Conservation (phyloP, 2,797 vertebrate genomes). For the Rhinella marina region DNA sequence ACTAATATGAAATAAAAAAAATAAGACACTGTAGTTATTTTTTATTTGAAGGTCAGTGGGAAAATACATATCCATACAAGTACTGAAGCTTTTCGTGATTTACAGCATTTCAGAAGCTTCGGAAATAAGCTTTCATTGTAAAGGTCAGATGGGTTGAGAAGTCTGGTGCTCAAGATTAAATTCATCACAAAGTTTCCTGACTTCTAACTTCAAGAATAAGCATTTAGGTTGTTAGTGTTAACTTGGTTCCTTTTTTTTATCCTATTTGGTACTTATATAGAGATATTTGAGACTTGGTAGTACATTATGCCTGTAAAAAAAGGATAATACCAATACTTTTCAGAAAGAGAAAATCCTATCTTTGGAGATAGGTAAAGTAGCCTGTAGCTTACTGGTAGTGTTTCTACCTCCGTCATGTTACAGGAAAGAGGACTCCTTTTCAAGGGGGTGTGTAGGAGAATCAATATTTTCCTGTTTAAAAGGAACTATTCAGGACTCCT, state of each 20-base stretch:
- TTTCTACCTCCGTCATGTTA: not conserved
- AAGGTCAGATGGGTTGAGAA: conserved; percentile 54
- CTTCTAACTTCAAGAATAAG: conserved; percentile 35
- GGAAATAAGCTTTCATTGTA: conserved; percentile 55
- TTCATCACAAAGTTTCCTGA: conserved; percentile 43
- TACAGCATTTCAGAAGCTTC: conserved; percentile 47
- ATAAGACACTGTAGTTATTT: conserved; percentile 35
- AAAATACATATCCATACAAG: conserved; percentile 38
- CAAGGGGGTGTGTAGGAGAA: too few relatives aligned
- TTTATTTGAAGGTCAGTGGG: conserved; percentile 51
- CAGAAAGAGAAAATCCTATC: not conserved
- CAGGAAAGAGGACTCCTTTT: not conserved
- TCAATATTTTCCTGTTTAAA: too few relatives aligned
- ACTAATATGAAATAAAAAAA: conserved; percentile 41
- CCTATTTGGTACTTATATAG: not conserved
- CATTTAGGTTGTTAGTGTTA: conserved; percentile 28
- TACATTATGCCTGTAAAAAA: not conserved
- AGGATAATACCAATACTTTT: not conserved
- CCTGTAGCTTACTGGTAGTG: not conserved
- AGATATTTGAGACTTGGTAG: not conserved
- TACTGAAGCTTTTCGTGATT: conserved; percentile 36
- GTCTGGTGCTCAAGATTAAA: conserved; percentile 43
- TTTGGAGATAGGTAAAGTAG: not conserved
- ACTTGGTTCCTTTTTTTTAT: not conserved
- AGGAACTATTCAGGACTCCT: too few relatives aligned